Evolutionary conservation across 2,888 invertebrate genomes (phyloP), one percentile per base, ranked within the genome.

Genomic region (Boloria euphrosyne): DNA sequence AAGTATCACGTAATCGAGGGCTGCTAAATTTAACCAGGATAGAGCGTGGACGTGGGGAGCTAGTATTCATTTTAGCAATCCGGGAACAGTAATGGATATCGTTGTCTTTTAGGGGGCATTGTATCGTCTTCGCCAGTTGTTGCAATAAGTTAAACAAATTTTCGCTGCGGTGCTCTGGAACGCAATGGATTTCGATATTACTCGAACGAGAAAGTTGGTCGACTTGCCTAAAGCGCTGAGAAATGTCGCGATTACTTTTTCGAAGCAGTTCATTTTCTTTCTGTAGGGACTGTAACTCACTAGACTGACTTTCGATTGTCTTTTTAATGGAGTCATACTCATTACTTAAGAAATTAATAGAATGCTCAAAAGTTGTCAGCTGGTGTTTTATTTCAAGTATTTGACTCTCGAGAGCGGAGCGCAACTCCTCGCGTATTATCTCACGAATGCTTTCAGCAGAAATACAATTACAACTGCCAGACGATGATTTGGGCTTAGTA

Each of bases 131-230:
- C 17, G 38, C 16, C n/a, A 55, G 17, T 7, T 43, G 54, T 27
- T n/a, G 14, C 2, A 52, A 10, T 18, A 50, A 17, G 3, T 51
- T 69, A 0, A 51, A 18, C 16, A 70, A 49, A 13, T 69, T 73
- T 61, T 73, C 75, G 5, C 65, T 50, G 14, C 60, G 65, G 47
- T 71, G 63, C 67, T 75, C 76, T 0, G 75, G 74, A n/a, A 76
- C 27, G 13, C 74, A 68, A 27, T 70, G 72, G 10, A 76, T 68
- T 54, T 75, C 74, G 0, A 75, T 49, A 22, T 75, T 75, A 43
- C 52, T 68, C n/a, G 67, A 70, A 0, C 73, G 60, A 58, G 66
- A 51, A 14, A 71, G 63, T 65, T 76, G 74, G 57, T 75, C 75
- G 10, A 17, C 13, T 17, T 50, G 50, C 13, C 50, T 17, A 50